Evolutionary conservation across 2,888 invertebrate species (phyloP).

Genomic region (Hypena proboscidalis): DNA sequence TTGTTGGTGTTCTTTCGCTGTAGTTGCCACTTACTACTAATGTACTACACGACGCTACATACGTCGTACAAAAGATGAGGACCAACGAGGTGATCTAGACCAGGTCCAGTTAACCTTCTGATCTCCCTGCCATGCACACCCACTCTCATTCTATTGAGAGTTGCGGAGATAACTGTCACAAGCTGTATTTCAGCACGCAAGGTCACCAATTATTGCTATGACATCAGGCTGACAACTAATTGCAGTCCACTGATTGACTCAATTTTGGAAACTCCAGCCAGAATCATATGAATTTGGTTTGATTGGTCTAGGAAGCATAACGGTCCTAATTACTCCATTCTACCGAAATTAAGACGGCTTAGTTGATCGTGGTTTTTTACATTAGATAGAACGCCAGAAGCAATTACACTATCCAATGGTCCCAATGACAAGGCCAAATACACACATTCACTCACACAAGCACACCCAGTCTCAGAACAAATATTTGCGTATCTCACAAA

Average conservation of each 20-base stretch:
- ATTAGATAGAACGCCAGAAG: too few relatives aligned
- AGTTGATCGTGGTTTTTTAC: too few relatives aligned
- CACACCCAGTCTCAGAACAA: too few relatives aligned
- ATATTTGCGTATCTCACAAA: too few relatives aligned
- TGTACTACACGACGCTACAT: too few relatives aligned
- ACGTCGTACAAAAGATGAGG: background rate
- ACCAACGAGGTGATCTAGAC: background rate
- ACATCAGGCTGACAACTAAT: constrained; percentile 27
- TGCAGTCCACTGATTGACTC: constrained; percentile 26
- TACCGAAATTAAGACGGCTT: too few relatives aligned
- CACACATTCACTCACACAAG: too few relatives aligned
- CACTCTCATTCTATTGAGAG: constrained; percentile 56
- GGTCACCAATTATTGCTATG: constrained; percentile 54
- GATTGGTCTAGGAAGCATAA: background rate
- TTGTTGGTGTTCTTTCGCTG: too few relatives aligned
- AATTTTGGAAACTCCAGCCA: constrained; percentile 10
- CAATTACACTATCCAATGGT: too few relatives aligned
- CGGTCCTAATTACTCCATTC: too few relatives aligned
- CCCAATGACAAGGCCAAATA: too few relatives aligned
- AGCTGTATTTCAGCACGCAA: constrained; percentile 52
- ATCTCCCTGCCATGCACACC: constrained; percentile 45
- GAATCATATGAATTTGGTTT: constrained; percentile 22
- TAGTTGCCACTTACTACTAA: too few relatives aligned
- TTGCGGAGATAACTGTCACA: constrained; percentile 56
- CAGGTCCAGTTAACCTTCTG: constrained; percentile 22